Evolutionary conservation across 2,113 vertebrate genomes (phyloP), one percentile per base, ranked within the genome.

Genomic region (Oryzias curvinotus): DNA sequence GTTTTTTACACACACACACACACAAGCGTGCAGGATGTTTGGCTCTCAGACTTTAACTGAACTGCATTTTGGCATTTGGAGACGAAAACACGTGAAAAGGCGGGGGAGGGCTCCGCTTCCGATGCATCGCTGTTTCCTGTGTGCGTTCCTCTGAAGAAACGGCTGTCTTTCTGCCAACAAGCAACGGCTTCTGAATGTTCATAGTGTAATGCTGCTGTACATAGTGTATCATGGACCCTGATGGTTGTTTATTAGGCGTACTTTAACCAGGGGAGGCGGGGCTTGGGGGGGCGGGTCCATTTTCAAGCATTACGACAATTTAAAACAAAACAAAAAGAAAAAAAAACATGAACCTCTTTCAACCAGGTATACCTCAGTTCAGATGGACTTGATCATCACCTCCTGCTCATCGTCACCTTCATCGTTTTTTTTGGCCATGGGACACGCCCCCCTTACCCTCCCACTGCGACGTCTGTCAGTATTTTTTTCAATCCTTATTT

Each of bases 171-270:
- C 95, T 94, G 95, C 95, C 95, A 97, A 95, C 94, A 95, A 92
- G 94, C 96, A 94, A 96, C 94, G 92, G 95, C 95, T 96, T 98
- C 93, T 99, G 97, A 99, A 99, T 99, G 97, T 98, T 93, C 90
- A 91, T 85, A 85, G 93, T 95, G 94, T 95, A 95, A 95, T 97
- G 95, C 95, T 96, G 93, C 94, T 95, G 91, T 87, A 91, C 94
- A 95, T 96, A 90, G 75, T 89, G 88, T 87, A 93, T 92, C 61
- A 95, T 90, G 93, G 91, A 93, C 91, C 77, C 84, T 73, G 81
- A 89, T 45, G 84, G 75, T 72, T 88, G 92, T 92, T 83, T 92
- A 93, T 94, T 93, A 87, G 86, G 90, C 77, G 89, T 86, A 77
- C 88, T 85, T 88, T 87, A 80, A 83, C 41, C 65, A 26, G 47